Conservation (phyloP, 1,140 invertebrate genomes). For the Penaeus chinensis region DNA sequence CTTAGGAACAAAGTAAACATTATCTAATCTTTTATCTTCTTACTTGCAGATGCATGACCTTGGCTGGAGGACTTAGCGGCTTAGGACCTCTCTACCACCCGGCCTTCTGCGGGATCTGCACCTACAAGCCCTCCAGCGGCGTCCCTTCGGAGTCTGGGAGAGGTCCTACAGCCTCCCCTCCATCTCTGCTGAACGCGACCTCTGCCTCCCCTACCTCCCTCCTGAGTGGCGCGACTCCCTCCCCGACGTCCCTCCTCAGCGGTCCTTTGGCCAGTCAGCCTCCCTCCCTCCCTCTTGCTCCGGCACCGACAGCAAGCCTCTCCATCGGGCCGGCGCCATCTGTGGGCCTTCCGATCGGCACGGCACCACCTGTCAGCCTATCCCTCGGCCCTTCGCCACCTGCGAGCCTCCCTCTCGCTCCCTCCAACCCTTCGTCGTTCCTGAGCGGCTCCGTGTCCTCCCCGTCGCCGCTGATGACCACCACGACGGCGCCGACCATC, state of each 20-base stretch:
- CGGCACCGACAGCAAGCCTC: conserved; percentile 1
- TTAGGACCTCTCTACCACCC: conserved; percentile 53
- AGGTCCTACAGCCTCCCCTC: conserved; percentile 13
- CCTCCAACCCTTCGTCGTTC: conserved; percentile 21
- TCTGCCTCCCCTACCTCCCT: conserved; percentile 34
- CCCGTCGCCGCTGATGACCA: conserved; percentile 7
- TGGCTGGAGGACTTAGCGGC: conserved; percentile 41
- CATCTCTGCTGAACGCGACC: conserved; percentile 16
- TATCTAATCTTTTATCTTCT: background rate
- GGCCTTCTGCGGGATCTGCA: conserved; percentile 56
- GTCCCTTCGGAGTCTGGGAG: background rate
- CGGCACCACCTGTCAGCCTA: background rate
- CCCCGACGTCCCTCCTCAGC: conserved; percentile 9
- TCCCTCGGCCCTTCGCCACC: conserved; percentile 12
- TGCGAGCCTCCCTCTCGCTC: conserved; percentile 17
- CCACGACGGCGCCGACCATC: conserved; percentile 3
- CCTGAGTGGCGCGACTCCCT: background rate
- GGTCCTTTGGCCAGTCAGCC: conserved; percentile 2
- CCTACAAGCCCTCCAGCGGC: conserved; percentile 40
- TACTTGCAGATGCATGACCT: conserved; percentile 45
- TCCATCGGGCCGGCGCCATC: conserved; percentile 1
- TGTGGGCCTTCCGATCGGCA: background rate
- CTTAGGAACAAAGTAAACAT: background rate
- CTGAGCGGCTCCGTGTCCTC: conserved; percentile 24
- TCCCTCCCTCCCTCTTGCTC: background rate